Base-by-base conservation (phyloP, 2,797 vertebrate species). In the Amazona finschi region DNA sequence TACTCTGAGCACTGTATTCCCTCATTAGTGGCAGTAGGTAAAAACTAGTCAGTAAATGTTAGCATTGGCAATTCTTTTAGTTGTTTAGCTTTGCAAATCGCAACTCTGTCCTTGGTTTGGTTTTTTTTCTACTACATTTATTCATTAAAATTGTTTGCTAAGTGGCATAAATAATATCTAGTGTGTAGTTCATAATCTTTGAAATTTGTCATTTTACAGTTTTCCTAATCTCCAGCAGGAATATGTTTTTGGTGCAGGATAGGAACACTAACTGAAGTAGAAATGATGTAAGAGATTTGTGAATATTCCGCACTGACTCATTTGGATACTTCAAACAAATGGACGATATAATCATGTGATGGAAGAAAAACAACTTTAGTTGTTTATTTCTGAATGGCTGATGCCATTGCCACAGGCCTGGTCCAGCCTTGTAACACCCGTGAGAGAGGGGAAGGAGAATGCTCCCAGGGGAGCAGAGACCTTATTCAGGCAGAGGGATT, bases 341-440 rank as follows among this genome's bases (percentile, higher is more conserved):
- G 13, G 69, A 47, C 2, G 2, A 3, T 1, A 27, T 0, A 6
- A 20, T 16, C 27, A 2, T 1, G 21, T 0, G 57, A 15, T 1
- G 52, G 58, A 46, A 58, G 71, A 36, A 13, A 49, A 79, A 15
- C 2, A 8, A 25, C 15, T 18, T 22, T 1, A 20, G 41, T 19
- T 33, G 1, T 31, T 47, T 12, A 2, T 60, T 47, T 8, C 3
- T 5, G 4, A 27, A 10, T 2, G 52, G 17, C 43, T 8, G 71
- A 8, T 62, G 55, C 25, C 43, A 2, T 12, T 31, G 46, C n/a
- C 10, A 6, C 0, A 2, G 85, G 57, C 41, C 49, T 14, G 71
- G 36, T 12, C 47, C 4, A 5, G 47, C 4, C 36, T 22, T 3
- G 17, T 18, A 12, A 5, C 20, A 33, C 17, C 14, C 6, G 4